Evolutionary conservation across 2,113 vertebrate genomes (phyloP), one percentile per base, ranked within the genome.

Genomic region (Nycticorax nycticorax): DNA sequence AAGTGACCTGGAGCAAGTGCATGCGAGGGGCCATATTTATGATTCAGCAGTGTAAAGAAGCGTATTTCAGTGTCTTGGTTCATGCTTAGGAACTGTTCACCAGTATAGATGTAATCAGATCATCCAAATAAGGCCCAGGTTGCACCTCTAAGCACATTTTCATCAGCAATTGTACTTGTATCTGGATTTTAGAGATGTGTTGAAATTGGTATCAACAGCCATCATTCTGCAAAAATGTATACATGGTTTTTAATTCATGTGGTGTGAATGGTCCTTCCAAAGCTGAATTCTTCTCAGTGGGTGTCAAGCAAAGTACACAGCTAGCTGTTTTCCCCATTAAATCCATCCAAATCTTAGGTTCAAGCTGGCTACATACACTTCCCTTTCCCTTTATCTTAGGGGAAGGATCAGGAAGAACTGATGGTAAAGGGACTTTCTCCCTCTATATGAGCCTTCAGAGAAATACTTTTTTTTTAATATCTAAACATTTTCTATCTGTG

Each of bases 341-440:
- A 66, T 12, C 9, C 8, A 45, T 26, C 50, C 19, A 56, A 16
- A 23, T 6, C 9, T 37, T 57, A 23, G 1, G 2, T 78, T 53
- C 2, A 21, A 41, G 8, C 23, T 63, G 12, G 0, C 2, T 63
- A 21, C 6, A 5, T 10, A 32, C 0, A 2, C 13, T 86, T 83
- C 59, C 7, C 1, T 59, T 73, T 55, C 12, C 6, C 8, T 39
- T 24, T 67, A 5, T 59, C 94, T 81, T 55, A 78, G 5, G 8
- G 20, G 20, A 87, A 77, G 2, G 3, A 33, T 15, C 8, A 56
- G 67, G 52, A 80, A 87, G 14, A 76, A 17, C 17, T 80, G 26
- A 27, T 39, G 3, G 9, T 16, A 60, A 62, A 35, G 14, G 13
- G 4, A 41, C 2, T 39, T 87, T 71, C 22, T 63, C 21, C 9